Percentiles rank a stretch among this genome's conserved stretches.
Evolutionary conservation across 2,888 invertebrate genomes (phyloP).

Genomic region (Dasypolia templi): DNA sequence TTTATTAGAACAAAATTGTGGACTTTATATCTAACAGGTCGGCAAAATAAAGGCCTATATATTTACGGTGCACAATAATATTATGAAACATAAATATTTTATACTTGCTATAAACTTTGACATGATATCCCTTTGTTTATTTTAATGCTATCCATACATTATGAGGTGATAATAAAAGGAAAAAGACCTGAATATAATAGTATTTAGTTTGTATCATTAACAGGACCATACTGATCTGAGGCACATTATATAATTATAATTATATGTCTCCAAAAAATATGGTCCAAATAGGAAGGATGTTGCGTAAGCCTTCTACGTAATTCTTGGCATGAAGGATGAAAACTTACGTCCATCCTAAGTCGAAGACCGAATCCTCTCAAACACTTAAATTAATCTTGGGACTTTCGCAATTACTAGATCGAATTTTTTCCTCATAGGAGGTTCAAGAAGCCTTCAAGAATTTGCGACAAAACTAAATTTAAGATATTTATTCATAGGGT

Average conservation of each 20-base stretch:
- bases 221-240: not conserved
- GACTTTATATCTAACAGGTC: not conserved
- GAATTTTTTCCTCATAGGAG: not conserved
- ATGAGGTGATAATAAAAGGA: slow-evolving; percentile 8
- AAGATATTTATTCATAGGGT: slow-evolving; percentile 49
- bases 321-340: slow-evolving; percentile 19
- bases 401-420: not conserved
- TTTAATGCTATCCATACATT: slow-evolving; percentile 7
- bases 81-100: slow-evolving; percentile 43
- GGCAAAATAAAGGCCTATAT: slow-evolving; percentile 1
- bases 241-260: not conserved
- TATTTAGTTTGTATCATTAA: not conserved
- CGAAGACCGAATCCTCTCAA: not conserved
- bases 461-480: not conserved
- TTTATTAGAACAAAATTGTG: not conserved
- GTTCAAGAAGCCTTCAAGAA: too few species aligned
- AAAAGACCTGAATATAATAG: slow-evolving; percentile 7
- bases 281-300: slow-evolving; percentile 9
- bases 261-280: not conserved
- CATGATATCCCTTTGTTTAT: slow-evolving; percentile 7
- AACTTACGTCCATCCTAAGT: slow-evolving; percentile 8
- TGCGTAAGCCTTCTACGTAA: slow-evolving; percentile 57
- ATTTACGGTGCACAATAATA: slow-evolving; percentile 35
- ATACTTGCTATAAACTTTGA: slow-evolving; percentile 19
- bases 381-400: not conserved